Conservation (phyloP, 2,113 vertebrate genomes). For the Mus pahari region DNA sequence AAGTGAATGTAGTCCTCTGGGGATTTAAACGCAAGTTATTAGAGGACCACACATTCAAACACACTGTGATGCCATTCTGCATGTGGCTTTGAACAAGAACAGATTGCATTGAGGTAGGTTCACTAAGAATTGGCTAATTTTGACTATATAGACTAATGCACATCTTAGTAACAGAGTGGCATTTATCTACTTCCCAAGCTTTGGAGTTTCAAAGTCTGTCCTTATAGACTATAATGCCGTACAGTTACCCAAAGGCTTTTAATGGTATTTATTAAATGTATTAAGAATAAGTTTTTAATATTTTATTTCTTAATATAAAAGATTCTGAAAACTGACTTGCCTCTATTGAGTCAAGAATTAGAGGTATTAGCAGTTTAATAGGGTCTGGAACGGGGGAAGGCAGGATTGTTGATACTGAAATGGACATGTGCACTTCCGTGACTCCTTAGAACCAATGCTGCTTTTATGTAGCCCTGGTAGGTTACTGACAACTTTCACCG, state of each 20-base stretch:
- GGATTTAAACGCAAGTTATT: background rate
- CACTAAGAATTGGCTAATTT: background rate
- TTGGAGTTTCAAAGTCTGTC: background rate
- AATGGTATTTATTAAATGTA: too few species aligned
- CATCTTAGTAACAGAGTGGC: background rate
- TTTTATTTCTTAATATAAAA: conserved; percentile 49
- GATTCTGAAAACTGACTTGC: conserved; percentile 47
- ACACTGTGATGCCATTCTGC: rapidly evolving
- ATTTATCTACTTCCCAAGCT: background rate
- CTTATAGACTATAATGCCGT: background rate
- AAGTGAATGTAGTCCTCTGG: too few species aligned
- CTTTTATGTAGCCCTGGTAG: background rate
- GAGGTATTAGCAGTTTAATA: background rate
- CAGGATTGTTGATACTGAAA: rapidly evolving
- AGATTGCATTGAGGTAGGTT: background rate
- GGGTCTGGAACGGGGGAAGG: background rate
- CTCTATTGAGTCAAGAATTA: background rate
- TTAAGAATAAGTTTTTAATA: background rate
- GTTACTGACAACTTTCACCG: conserved; percentile 54
- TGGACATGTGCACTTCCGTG: too few species aligned
- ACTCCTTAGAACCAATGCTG: conserved; percentile 21
- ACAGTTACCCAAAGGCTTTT: background rate
- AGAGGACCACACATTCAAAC: background rate
- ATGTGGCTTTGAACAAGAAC: background rate
- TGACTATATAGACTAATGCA: background rate